Percentiles rank a stretch among this genome's conserved stretches.
These are phyloP conservation scores for Cheilosia pagana DNA, from an alignment of 2,888 invertebrate genomes.

Conservation along the genomic window DNA sequence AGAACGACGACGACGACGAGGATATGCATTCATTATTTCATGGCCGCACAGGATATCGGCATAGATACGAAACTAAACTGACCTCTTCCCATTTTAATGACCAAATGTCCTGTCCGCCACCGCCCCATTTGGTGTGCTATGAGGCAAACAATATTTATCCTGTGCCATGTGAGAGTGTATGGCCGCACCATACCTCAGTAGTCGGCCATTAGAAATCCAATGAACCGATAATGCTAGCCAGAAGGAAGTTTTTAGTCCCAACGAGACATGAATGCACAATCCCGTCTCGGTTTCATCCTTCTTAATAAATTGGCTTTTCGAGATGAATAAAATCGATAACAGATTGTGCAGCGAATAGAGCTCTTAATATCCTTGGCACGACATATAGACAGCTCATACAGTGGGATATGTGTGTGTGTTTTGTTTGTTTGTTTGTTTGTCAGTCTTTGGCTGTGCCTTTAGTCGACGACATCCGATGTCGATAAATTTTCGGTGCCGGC, in stretches of 20 bases:
- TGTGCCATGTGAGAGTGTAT: constrained; percentile 13
- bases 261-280: constrained; percentile 62
- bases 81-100: constrained; percentile 2
- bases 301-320: constrained; percentile 61
- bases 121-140: constrained; percentile 19
- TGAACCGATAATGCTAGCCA: constrained; percentile 68
- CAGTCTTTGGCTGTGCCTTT: constrained; percentile 35
- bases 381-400: constrained; percentile 9
- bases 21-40: constrained; percentile 51
- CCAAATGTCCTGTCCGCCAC: constrained; percentile 12
- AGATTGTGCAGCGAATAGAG: constrained; percentile 43
- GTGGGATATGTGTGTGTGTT: constrained; percentile 4
- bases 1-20: neutral
- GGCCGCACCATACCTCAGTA: constrained; percentile 35
- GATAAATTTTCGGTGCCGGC: constrained; percentile 47
- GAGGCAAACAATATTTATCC: constrained; percentile 46
- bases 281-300: constrained; percentile 31
- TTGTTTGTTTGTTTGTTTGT: constrained; percentile 16
- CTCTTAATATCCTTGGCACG: constrained; percentile 44
- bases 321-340: constrained; percentile 69
- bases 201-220: constrained; percentile 66
- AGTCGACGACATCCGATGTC: constrained; percentile 50
- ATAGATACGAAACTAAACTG: constrained; percentile 8
- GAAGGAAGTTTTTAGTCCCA: constrained; percentile 71
- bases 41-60: constrained; percentile 25